phyloP scores from a whole-genome alignment of 2,888 invertebrate species.

The Cylloceria caligata region DNA sequence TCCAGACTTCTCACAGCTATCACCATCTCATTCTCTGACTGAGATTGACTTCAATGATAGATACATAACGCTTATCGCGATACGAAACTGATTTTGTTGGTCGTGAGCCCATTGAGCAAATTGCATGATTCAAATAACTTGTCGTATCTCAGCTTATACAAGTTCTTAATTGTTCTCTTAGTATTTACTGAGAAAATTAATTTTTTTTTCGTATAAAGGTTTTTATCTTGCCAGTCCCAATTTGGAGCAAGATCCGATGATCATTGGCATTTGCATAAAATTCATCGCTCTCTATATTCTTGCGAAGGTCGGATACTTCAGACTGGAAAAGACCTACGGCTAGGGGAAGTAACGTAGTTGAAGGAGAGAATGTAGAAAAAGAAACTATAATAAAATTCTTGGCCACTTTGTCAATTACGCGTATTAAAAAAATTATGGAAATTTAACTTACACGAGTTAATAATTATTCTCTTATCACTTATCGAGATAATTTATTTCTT shows the following conservation, averaged over 20 bases:
- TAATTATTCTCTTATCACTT: not conserved
- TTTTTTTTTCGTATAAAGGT: slow-evolving; percentile 28
- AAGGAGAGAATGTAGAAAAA: slow-evolving; percentile 49
- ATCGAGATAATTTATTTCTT: slow-evolving; percentile 7
- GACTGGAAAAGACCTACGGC: slow-evolving; percentile 13
- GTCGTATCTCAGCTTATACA: not conserved
- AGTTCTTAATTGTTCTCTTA: not conserved
- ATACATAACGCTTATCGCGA: not conserved
- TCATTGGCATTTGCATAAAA: slow-evolving; percentile 81
- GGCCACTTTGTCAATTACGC: too few species aligned
- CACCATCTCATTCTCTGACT: not conserved
- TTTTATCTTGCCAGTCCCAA: slow-evolving; percentile 62
- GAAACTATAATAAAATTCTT: too few species aligned
- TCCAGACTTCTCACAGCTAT: slow-evolving; percentile 33
- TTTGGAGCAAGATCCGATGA: slow-evolving; percentile 63
- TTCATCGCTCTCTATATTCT: slow-evolving; percentile 78
- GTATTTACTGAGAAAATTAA: not conserved
- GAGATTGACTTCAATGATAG: not conserved
- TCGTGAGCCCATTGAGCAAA: not conserved
- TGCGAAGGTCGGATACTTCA: slow-evolving; percentile 71
- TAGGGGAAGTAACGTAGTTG: slow-evolving; percentile 8
- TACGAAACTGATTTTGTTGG: not conserved
- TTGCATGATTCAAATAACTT: not conserved
- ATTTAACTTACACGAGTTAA: not conserved
- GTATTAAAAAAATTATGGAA: not conserved